These are phyloP conservation scores for Aplocera efformata DNA, from an alignment of 2,888 invertebrate species.

Conservation along the genomic window DNA sequence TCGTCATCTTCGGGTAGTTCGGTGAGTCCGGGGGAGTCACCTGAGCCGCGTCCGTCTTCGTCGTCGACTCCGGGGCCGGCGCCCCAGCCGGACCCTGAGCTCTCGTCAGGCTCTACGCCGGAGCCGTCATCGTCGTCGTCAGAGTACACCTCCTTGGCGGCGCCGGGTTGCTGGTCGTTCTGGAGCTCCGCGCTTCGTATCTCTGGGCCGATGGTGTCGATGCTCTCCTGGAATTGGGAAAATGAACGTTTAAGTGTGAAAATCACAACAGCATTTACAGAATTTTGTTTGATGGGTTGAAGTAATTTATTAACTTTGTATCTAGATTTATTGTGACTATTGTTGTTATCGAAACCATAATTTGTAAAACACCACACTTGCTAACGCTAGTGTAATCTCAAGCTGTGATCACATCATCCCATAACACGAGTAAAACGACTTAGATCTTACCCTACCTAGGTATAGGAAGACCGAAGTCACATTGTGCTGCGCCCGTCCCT, in stretches of 20 bases:
- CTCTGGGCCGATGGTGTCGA: constrained; percentile 53
- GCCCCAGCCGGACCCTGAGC: constrained; percentile 91
- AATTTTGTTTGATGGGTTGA: too few relatives aligned
- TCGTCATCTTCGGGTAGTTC: constrained; percentile 67
- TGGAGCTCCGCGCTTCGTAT: constrained; percentile 48
- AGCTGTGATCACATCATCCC: too few relatives aligned
- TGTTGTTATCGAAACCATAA: too few relatives aligned
- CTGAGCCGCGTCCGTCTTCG: constrained; percentile 82
- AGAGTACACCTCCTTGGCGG: constrained; percentile 84
- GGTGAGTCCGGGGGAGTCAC: constrained; percentile 45
- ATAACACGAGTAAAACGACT: too few relatives aligned
- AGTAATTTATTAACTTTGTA: too few relatives aligned
- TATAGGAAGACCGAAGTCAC: too few relatives aligned
- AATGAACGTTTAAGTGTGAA: neutral
- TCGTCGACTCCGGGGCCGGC: constrained; percentile 86
- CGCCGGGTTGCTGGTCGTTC: constrained; percentile 66
- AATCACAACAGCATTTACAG: neutral
- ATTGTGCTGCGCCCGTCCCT: too few relatives aligned
- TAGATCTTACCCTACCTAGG: too few relatives aligned
- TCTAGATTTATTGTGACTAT: too few relatives aligned
- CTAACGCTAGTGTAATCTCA: too few relatives aligned
- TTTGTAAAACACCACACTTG: too few relatives aligned
- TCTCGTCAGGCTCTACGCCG: constrained; percentile 89
- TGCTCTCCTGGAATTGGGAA: constrained; percentile 61
- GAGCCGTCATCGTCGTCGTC: constrained; percentile 85